These are phyloP conservation scores for Rhingia rostrata DNA, from an alignment of 2,888 invertebrate genomes.

Conservation along the genomic window DNA sequence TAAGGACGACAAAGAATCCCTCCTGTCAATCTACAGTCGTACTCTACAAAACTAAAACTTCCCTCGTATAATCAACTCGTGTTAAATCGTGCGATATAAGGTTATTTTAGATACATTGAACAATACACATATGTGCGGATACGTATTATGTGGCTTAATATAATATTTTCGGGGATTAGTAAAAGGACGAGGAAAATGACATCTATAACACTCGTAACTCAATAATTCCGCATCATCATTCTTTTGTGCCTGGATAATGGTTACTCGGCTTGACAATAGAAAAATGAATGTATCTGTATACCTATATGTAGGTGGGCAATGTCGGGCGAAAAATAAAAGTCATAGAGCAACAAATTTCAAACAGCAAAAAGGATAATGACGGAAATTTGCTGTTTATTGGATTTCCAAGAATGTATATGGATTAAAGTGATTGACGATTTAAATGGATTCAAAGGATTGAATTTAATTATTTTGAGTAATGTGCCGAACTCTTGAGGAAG, in stretches of 20 bases:
- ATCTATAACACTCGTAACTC: conserved; percentile 13
- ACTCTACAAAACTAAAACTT: neutral
- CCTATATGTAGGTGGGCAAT: neutral
- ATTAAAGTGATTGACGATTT: neutral
- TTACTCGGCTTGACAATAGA: too few relatives aligned
- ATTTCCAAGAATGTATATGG: neutral
- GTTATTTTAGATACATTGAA: conserved; percentile 21
- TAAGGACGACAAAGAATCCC: neutral
- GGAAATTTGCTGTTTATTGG: conserved; percentile 9
- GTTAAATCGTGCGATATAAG: conserved; percentile 32
- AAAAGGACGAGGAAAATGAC: conserved; percentile 1
- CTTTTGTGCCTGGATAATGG: conserved; percentile 10
- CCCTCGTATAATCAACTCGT: conserved; percentile 5
- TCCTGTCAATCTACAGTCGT: neutral
- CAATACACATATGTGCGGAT: neutral
- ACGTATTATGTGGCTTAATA: neutral
- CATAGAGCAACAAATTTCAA: neutral
- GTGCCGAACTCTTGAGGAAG: too few relatives aligned
- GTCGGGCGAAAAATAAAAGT: neutral
- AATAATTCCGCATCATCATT: conserved; percentile 45
- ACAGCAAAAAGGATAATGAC: conserved; percentile 3
- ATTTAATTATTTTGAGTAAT: too few relatives aligned
- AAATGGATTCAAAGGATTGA: too few relatives aligned
- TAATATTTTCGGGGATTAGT: neutral
- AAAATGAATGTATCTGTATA: neutral